Evolutionary conservation across 1,140 invertebrate genomes (phyloP).

Genomic region (Cyclina sinensis): DNA sequence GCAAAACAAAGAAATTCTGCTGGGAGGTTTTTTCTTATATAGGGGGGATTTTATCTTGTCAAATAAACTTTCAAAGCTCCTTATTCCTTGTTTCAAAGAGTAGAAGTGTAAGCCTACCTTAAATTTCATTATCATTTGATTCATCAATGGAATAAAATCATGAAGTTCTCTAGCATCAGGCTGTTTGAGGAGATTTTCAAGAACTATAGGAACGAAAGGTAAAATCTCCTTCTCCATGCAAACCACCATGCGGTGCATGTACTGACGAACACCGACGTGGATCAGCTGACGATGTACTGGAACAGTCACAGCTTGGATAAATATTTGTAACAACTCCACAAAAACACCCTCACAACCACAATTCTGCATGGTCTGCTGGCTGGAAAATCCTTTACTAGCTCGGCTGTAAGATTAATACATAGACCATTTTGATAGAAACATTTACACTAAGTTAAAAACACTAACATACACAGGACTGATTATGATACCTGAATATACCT

Average conservation of each 20-base stretch:
- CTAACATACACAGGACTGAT: too few species aligned
- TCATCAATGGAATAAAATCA: conserved; percentile 89
- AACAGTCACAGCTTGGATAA: conserved; percentile 87
- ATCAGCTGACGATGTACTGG: conserved; percentile 83
- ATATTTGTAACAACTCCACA: conserved; percentile 88
- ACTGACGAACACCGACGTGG: conserved; percentile 88
- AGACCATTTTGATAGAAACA: too few species aligned
- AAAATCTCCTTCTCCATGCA: conserved; percentile 89
- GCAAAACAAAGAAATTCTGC: too few species aligned
- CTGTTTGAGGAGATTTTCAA: conserved; percentile 88
- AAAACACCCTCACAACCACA: conserved; percentile 88
- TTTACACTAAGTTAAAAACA: too few species aligned
- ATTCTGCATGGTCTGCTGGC: conserved; percentile 88
- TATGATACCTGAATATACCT: too few species aligned
- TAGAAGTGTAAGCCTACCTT: conserved; percentile 87
- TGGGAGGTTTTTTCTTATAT: too few species aligned
- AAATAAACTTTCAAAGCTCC: too few species aligned
- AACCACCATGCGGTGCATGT: conserved; percentile 89
- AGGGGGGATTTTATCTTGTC: too few species aligned
- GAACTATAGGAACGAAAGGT: conserved; percentile 88
- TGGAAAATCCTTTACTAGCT: conserved; percentile 89
- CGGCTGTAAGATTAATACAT: conserved; percentile 83
- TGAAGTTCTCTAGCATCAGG: conserved; percentile 87
- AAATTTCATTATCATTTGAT: conserved; percentile 89
- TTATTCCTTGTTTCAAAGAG: too few species aligned